A percentile compares a stretch with the other conserved stretches of the same genome.
phyloP scores from a whole-genome alignment of 2,888 invertebrate species.

The Trypoxylon attenuatum region DNA sequence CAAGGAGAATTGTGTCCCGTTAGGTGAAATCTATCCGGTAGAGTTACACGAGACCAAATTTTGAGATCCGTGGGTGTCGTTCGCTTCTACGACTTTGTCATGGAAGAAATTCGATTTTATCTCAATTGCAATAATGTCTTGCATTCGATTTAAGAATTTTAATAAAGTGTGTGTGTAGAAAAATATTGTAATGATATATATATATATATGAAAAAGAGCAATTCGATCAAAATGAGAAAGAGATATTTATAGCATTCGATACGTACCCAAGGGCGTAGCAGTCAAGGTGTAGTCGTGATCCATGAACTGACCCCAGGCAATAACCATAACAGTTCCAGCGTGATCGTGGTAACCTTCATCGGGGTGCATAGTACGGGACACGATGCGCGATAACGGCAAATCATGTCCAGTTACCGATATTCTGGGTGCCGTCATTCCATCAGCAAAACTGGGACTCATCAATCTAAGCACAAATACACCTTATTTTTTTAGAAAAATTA shows the following conservation, averaged over 20 bases:
- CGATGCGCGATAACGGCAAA: slow-evolving; percentile 87
- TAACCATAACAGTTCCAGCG: slow-evolving; percentile 94
- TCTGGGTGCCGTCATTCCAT: slow-evolving; percentile 89
- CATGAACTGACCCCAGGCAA: slow-evolving; percentile 97
- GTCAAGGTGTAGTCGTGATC: slow-evolving; percentile 95
- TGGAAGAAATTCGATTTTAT: no score
- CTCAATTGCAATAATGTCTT: no score
- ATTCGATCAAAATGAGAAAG: no score
- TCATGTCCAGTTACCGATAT: slow-evolving; percentile 86
- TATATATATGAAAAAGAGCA: no score
- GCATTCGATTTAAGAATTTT: no score
- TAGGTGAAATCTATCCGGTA: slow-evolving; percentile 1
- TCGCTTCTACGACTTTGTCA: no score
- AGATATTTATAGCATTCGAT: not conserved
- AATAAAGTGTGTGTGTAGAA: no score
- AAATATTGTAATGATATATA: no score
- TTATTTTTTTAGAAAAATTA: no score
- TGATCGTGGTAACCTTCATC: slow-evolving; percentile 96
- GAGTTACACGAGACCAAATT: not conserved
- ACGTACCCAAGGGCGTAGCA: slow-evolving; percentile 88
- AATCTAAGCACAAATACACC: slow-evolving; percentile 28
- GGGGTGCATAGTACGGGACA: slow-evolving; percentile 93
- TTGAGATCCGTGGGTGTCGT: no score
- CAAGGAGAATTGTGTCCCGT: not conserved
- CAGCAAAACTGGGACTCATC: slow-evolving; percentile 83